Evolutionary conservation across 2,888 invertebrate genomes (phyloP).

Genomic region (Apantesis nais): DNA sequence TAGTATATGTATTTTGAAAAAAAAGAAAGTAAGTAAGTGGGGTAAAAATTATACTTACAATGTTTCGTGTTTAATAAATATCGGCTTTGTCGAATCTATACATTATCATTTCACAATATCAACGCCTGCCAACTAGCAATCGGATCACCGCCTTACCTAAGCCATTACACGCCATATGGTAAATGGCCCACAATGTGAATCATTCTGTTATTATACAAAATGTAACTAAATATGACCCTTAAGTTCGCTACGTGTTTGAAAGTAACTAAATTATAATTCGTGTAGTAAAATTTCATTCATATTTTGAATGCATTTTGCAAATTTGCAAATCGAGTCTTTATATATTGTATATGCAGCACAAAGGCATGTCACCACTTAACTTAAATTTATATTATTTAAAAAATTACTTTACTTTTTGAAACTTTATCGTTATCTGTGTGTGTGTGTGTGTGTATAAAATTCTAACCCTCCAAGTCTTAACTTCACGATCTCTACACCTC

Average conservation of each 20-base stretch:
- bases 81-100: not conserved
- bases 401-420: too few relatives aligned
- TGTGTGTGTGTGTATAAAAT: too few relatives aligned
- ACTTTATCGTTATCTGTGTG: too few relatives aligned
- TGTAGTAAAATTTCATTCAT: conserved; percentile 23
- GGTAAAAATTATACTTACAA: too few relatives aligned
- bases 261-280: conserved; percentile 28
- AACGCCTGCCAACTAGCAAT: conserved; percentile 16
- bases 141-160: conserved; percentile 32
- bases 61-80: conserved; percentile 1
- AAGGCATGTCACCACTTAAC: too few relatives aligned
- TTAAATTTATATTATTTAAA: too few relatives aligned
- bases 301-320: not conserved
- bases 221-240: not conserved
- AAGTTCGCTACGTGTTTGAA: not conserved
- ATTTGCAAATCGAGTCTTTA: conserved; percentile 19
- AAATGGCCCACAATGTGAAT: conserved; percentile 57
- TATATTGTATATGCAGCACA: too few relatives aligned
- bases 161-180: conserved; percentile 65
- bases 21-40: too few relatives aligned
- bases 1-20: too few relatives aligned
- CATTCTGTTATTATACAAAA: conserved; percentile 23
- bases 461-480: too few relatives aligned
- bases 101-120: too few relatives aligned
- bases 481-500: too few relatives aligned